phyloP scores from a whole-genome alignment of 2,113 vertebrate species.

The Galbula dea region DNA sequence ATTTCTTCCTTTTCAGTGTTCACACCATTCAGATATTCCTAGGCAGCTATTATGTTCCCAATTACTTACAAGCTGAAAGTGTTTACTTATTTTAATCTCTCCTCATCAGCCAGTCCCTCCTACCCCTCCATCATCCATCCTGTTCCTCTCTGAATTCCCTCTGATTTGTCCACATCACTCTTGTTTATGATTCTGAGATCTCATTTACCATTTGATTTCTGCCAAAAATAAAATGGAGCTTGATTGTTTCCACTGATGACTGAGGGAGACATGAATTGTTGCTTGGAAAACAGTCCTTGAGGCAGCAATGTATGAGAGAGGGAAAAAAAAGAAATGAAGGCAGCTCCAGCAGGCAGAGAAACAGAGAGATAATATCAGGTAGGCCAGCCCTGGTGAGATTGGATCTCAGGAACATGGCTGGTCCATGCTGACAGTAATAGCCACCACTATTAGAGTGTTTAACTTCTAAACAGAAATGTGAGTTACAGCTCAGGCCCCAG shows the following conservation, averaged over 20 bases:
- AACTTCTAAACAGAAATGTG: conserved; percentile 59
- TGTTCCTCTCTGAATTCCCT: not conserved
- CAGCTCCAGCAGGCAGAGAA: conserved; percentile 39
- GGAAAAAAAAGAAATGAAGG: not conserved
- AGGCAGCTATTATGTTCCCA: not conserved
- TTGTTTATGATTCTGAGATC: conserved; percentile 56
- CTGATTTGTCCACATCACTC: conserved; percentile 43
- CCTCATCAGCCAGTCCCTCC: conserved; percentile 11
- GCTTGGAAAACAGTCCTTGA: conserved; percentile 59
- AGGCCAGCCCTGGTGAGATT: not conserved
- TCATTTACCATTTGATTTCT: conserved; percentile 66
- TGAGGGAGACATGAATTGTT: conserved; percentile 49
- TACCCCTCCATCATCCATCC: conserved; percentile 21
- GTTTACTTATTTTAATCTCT: conserved; percentile 48
- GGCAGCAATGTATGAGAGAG: conserved; percentile 20
- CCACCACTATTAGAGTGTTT: conserved; percentile 35
- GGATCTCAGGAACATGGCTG: conserved; percentile 8
- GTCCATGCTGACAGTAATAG: conserved; percentile 56
- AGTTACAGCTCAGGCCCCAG: conserved; percentile 25
- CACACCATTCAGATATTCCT: not conserved
- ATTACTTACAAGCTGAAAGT: not conserved
- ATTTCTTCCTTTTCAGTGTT: conserved; percentile 23
- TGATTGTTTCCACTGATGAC: conserved; percentile 65
- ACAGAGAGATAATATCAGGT: conserved; percentile 6
- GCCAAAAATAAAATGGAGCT: conserved; percentile 49